Conservation (phyloP, 2,797 vertebrate species). For the Ambastaia sidthimunki region DNA sequence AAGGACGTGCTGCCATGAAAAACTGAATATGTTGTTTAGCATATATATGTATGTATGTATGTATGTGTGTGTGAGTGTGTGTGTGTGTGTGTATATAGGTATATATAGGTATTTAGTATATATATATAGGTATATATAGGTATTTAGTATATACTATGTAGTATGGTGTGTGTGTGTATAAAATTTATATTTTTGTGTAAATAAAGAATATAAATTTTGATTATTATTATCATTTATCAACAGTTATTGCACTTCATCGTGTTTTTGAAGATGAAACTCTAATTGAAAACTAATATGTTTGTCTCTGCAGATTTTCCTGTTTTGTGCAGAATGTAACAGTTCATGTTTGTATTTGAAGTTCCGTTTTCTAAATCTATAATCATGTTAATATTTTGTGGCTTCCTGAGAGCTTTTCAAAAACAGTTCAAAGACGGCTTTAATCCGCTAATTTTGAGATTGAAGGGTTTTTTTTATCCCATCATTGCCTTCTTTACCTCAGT, state of each 20-base stretch:
- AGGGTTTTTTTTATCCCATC: not conserved
- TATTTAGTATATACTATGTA: too few species aligned
- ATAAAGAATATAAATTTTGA: too few species aligned
- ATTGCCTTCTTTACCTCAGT: not conserved
- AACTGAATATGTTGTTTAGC: too few species aligned
- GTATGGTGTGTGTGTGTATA: too few species aligned
- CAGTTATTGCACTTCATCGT: not conserved
- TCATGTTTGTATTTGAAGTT: conserved; percentile 9
- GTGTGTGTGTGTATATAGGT: too few species aligned
- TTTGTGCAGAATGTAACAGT: not conserved
- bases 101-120: too few species aligned
- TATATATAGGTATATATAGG: too few species aligned
- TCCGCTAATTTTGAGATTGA: not conserved
- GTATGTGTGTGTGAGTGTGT: too few species aligned
- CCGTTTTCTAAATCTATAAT: conserved; percentile 16
- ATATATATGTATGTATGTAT: too few species aligned
- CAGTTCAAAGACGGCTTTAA: conserved; percentile 20
- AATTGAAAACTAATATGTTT: not conserved
- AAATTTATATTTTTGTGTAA: too few species aligned
- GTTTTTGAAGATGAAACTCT: not conserved
- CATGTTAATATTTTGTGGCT: conserved; percentile 9
- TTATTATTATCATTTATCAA: not conserved
- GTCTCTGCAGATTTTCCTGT: not conserved
- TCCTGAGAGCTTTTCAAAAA: conserved; percentile 1
- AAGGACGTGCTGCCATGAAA: too few species aligned